Evolutionary conservation across 1,140 invertebrate genomes (phyloP), one percentile per base, ranked within the genome.

Genomic region (Formica exsecta): DNA sequence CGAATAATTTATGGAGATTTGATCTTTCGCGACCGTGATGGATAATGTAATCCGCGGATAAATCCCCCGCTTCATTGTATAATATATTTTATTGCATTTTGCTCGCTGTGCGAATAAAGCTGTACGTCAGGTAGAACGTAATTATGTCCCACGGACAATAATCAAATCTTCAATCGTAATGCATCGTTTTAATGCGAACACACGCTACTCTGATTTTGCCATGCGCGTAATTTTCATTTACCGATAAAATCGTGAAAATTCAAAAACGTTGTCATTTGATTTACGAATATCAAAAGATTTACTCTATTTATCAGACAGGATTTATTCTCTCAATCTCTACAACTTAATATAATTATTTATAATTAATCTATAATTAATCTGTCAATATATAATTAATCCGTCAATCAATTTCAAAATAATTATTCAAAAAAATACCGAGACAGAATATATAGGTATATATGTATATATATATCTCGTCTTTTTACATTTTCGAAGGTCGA

Each of bases 21-120:
- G 73, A 83, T 83, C 79, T 74, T 62, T 74, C 79, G 48, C 48
- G 79, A 74, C 54, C 79, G 79, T 83, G 79, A 74, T 73, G 79
- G 68, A 83, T 83, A 83, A 81, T 81, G 66, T 73, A 81, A 83
- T 83, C 68, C 51, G 54, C 25, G 68, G 38, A 83, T 73, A 74
- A 74, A 83, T 83, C 68, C 79, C 68, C 51, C 54, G 57, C 66
- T 61, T 73, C 41, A 83, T 83, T 74, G 68, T 83, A 61, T 48
- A 83, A 83, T 83, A 83, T 62, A 83, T 83, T 83, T 83, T 83
- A 83, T 83, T 61, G 79, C 68, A 83, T 83, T 83, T 74, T 57
- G 8, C 54, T 61, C 25, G 36, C 32, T 57, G 4, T 19, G 57
- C 38, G 79, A 74, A 74, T 83, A 48, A 73, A 83, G 54, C 79